Evolutionary conservation across 2,888 invertebrate species (phyloP), one percentile per base, ranked within the genome.

Genomic region (Notodonta ziczac): DNA sequence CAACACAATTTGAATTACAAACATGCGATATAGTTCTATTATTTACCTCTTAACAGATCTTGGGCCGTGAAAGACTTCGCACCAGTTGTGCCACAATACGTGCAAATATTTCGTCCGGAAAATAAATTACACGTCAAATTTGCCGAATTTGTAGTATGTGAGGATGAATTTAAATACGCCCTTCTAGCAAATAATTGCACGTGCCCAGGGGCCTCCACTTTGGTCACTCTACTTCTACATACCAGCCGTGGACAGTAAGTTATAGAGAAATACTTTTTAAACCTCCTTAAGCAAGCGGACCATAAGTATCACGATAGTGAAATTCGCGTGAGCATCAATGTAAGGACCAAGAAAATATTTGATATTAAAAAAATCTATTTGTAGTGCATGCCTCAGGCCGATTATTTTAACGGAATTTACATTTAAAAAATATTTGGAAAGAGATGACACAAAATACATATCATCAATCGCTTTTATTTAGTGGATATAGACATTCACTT

Each of bases 41-140:
- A 42, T 42, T 42, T 10, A 9, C 9, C 4, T 42, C 10, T 42
- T 61, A 61, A 14, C 79, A 95, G 98, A 74, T 99, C 99, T 10
- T 99, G 99, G 99, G 99, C 99, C 54, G 98, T 99, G 59, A 98
- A 99, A 90, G 99, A 99, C 91, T 99, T 98, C 88, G 99, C 99
- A 0, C 99, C 99, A 32, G 96, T 96, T 82, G 98, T 99, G 69
- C 98, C 98, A 35, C 99, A 99, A 91, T 99, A 99, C 90, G 98
- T 99, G 72, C 99, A 99, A 94, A 98, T 99, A 81, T 99, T 99
- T 94, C 95, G 99, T 82, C 99, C 99, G 59, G 99, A 99, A 93
- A 99, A 99, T 90, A 99, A 99, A 86, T 95, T 99, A 76, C 99
- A 99, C 92, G 99, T 99, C 56, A 98, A 99, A 91, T 99, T 99